phyloP scores from a whole-genome alignment of 2,113 vertebrate species.

The Microtus oregoni region DNA sequence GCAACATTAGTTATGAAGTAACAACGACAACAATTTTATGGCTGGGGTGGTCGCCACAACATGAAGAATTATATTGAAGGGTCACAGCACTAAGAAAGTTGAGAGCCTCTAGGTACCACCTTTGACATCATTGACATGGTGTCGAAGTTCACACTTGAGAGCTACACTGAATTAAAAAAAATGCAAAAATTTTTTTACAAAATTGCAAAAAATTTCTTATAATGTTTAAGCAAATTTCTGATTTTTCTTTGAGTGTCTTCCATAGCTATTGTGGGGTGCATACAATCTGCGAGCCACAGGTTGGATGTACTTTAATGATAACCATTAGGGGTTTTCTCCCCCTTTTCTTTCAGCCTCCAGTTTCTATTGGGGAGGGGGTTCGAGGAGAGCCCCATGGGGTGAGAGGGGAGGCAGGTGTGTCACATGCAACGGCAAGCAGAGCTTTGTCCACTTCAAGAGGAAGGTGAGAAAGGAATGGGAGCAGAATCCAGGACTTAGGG shows the following conservation, averaged over 20 bases:
- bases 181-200: no score
- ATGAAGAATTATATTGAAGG: not conserved
- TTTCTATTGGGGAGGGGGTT: not conserved
- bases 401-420: not conserved
- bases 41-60: not conserved
- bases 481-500: not conserved
- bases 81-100: not conserved
- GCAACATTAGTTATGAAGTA: not conserved
- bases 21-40: not conserved
- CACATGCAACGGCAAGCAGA: fast-evolving
- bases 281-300: not conserved
- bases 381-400: no score
- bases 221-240: not conserved
- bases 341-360: not conserved
- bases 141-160: not conserved
- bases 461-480: not conserved
- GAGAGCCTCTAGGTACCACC: not conserved
- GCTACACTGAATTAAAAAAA: not conserved
- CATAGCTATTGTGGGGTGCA: not conserved
- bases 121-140: not conserved
- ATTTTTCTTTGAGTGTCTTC: not conserved
- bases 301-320: not conserved
- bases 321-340: not conserved
- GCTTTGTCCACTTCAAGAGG: not conserved
- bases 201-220: not conserved